These are phyloP conservation scores for Watsonalla cultraria DNA, from an alignment of 2,888 invertebrate species.

Conservation along the genomic window DNA sequence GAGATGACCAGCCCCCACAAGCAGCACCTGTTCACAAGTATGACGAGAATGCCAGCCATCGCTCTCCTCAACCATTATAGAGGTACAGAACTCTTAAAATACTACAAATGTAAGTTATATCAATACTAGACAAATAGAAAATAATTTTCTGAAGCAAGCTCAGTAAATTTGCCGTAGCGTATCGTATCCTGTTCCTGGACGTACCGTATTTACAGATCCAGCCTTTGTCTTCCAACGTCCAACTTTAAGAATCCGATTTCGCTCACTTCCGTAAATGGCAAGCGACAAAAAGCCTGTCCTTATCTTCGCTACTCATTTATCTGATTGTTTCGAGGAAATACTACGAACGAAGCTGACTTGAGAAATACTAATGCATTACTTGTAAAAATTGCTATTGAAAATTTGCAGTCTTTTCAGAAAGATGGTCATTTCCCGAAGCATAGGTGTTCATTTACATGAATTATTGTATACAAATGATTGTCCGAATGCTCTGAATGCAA, in stretches of 20 bases:
- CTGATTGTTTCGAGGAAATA: background rate
- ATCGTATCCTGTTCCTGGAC: background rate
- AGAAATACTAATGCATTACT: background rate
- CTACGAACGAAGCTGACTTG: background rate
- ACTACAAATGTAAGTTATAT: no score
- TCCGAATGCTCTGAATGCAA: no score
- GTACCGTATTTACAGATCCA: background rate
- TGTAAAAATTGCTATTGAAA: background rate
- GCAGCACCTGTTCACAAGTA: no score
- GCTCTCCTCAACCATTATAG: no score
- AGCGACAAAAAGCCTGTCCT: background rate
- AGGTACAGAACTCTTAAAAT: no score
- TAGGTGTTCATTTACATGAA: no score
- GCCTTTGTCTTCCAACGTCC: constrained; percentile 2
- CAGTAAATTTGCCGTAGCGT: background rate
- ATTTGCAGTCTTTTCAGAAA: no score
- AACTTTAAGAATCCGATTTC: background rate
- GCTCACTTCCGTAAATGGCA: constrained; percentile 1
- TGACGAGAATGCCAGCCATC: no score
- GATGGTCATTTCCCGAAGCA: no score
- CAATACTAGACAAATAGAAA: background rate
- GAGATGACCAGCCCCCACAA: no score
- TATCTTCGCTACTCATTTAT: background rate
- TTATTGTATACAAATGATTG: no score
- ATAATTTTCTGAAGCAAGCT: background rate